phyloP scores from a whole-genome alignment of 2,113 vertebrate genomes.

The Microtus richardsoni region DNA sequence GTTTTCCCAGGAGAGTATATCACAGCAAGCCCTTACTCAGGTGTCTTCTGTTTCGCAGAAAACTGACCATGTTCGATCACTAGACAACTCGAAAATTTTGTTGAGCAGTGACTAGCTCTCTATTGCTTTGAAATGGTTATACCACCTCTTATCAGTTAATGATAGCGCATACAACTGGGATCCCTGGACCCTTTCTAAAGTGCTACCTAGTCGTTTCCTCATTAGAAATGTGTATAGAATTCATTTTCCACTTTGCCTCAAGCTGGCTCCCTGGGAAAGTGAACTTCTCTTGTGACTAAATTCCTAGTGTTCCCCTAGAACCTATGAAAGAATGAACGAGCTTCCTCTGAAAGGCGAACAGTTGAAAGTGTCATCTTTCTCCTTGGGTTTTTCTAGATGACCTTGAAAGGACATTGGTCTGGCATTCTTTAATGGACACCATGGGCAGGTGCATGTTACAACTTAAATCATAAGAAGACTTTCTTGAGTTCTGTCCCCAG shows the following conservation, averaged over 20 bases:
- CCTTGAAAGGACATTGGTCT: slow-evolving; percentile 53
- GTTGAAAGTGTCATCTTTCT: slow-evolving; percentile 29
- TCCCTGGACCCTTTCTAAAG: neutral
- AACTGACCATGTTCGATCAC: neutral
- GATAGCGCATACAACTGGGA: slow-evolving; percentile 17
- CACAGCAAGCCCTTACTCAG: neutral
- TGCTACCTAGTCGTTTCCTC: neutral
- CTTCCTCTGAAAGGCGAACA: slow-evolving; percentile 22
- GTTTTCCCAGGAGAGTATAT: neutral
- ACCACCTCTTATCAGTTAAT: neutral
- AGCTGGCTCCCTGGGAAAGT: neutral
- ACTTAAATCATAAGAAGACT: slow-evolving; percentile 1
- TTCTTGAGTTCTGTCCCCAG: slow-evolving; percentile 57
- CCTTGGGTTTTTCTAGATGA: slow-evolving; percentile 66
- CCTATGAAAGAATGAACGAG: neutral
- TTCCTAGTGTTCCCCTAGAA: neutral
- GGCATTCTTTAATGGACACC: slow-evolving; percentile 5
- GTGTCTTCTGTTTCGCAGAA: neutral
- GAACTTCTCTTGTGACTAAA: slow-evolving; percentile 52
- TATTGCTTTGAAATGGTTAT: slow-evolving; percentile 21
- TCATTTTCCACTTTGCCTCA: slow-evolving; percentile 49
- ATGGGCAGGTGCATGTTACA: neutral
- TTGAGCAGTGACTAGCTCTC: slow-evolving; percentile 10
- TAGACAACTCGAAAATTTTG: neutral
- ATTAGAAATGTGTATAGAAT: neutral